Percentiles rank a stretch among this genome's conserved stretches.
Evolutionary conservation across 2,888 invertebrate species (phyloP).

Genomic region (Tenthredo mesomela): DNA sequence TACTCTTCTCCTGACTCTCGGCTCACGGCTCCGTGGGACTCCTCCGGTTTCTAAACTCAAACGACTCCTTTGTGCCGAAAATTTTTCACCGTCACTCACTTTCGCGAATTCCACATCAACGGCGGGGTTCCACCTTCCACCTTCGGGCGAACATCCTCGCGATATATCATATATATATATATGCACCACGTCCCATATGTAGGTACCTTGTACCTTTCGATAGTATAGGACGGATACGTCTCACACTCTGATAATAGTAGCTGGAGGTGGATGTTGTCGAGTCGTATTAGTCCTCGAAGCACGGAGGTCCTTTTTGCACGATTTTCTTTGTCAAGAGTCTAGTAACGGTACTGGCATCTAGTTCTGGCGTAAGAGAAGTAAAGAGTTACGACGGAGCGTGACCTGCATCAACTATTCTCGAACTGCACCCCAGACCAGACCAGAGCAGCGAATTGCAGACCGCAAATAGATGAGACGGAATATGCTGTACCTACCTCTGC

Average conservation of each 20-base stretch:
- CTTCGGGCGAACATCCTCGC: neutral
- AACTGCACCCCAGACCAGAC: neutral
- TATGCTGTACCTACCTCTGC: neutral
- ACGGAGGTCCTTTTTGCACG: neutral
- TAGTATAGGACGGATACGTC: neutral
- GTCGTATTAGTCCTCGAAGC: neutral
- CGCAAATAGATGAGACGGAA: neutral
- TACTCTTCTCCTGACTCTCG: constrained; percentile 1
- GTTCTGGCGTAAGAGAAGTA: constrained; percentile 1
- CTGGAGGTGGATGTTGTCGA: neutral
- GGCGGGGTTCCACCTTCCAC: too few relatives aligned
- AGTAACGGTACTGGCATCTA: neutral
- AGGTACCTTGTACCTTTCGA: neutral
- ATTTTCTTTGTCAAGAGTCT: constrained; percentile 10
- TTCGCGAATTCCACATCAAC: neutral
- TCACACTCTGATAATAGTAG: neutral
- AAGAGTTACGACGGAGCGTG: constrained; percentile 18
- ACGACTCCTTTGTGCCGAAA: constrained; percentile 36
- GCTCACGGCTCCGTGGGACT: neutral
- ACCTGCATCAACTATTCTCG: neutral
- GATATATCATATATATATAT: too few relatives aligned
- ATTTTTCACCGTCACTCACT: constrained; percentile 27
- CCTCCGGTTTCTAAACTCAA: constrained; percentile 15
- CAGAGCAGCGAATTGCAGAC: neutral
- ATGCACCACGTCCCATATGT: too few relatives aligned